phyloP scores from a whole-genome alignment of 2,113 vertebrate species.

The Cyanoderma ruficeps region DNA sequence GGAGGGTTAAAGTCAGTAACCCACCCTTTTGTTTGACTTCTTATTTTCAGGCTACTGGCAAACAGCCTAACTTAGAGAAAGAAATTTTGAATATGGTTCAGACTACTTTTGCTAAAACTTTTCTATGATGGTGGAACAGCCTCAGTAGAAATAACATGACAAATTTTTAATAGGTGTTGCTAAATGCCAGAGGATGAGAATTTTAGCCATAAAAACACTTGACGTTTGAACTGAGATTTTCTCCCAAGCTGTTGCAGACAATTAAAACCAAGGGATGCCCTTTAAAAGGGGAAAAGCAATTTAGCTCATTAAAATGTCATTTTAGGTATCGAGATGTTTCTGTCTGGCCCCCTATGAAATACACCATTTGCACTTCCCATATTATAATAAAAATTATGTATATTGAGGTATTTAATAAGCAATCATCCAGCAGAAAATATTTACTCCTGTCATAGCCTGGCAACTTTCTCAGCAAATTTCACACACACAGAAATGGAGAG shows the following conservation, averaged over 20 bases:
- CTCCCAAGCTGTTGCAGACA: not conserved
- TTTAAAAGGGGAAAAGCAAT: not conserved
- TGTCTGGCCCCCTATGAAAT: not conserved
- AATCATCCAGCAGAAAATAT: not conserved
- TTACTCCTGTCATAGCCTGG: not conserved
- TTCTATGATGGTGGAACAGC: not conserved
- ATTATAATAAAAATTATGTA: not conserved
- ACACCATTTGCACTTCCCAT: not conserved
- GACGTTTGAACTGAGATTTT: not conserved
- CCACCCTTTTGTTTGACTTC: not conserved
- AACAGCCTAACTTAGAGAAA: not conserved
- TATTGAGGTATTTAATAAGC: constrained; percentile 10
- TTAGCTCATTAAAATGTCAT: not conserved
- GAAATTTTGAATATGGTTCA: not conserved
- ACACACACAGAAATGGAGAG: not conserved
- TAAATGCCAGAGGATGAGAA: not conserved
- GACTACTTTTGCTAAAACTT: not conserved
- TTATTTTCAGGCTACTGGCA: not conserved
- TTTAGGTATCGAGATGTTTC: not conserved
- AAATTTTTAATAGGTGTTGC: not conserved
- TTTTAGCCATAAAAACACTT: not conserved
- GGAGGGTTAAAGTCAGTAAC: not conserved
- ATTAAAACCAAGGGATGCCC: not conserved
- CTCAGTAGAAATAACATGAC: not conserved
- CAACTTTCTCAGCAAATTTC: not conserved